Conservation (phyloP, 2,113 vertebrate species). For the Grantiella picta region DNA sequence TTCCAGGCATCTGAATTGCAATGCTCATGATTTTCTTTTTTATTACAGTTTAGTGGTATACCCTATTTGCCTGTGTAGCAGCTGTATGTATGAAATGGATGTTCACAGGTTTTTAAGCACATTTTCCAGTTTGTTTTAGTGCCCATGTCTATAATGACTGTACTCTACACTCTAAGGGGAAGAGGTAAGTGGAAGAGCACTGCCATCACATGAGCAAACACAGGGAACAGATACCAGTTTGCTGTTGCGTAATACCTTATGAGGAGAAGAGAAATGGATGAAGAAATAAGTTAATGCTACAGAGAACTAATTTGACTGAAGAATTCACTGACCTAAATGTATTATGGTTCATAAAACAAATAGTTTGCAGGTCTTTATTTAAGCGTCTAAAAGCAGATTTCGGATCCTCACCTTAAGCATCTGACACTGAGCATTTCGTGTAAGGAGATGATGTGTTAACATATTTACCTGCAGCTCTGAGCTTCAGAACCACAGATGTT, state of each 20-base stretch:
- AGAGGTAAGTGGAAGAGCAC: not conserved
- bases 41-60: not conserved
- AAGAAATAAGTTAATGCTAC: slow-evolving; percentile 4
- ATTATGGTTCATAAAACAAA: not conserved
- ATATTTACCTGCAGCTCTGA: not conserved
- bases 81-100: not conserved
- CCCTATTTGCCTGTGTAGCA: not conserved
- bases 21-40: not conserved
- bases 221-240: not conserved
- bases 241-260: not conserved
- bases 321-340: not conserved
- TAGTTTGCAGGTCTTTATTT: not conserved
- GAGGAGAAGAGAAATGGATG: not conserved
- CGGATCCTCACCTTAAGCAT: not conserved
- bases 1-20: not conserved
- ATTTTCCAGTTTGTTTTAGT: not conserved
- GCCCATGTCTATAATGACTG: not conserved
- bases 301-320: not conserved
- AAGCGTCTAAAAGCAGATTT: not conserved
- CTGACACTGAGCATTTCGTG: not conserved
- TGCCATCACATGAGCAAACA: not conserved
- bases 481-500: not conserved
- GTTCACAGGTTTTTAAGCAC: not conserved
- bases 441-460: not conserved
- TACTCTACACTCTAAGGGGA: not conserved